Base-by-base conservation (phyloP, 2,797 vertebrate species). In the Sebastes flavidus region DNA sequence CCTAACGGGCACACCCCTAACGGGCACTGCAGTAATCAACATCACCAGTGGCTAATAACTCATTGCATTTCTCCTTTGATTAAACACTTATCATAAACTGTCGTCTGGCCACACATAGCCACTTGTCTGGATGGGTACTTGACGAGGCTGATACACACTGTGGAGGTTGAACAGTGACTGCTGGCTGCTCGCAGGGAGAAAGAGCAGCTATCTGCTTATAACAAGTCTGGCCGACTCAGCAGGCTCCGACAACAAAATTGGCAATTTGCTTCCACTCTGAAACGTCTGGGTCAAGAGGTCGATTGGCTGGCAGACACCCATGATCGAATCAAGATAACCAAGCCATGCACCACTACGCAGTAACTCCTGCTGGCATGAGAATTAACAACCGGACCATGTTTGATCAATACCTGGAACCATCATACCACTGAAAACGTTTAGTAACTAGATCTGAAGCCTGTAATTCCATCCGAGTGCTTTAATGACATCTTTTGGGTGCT, bases 221-320 rank as follows among this genome's bases (percentile, higher is more conserved):
- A 74, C 16, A 10, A 61, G 58, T 65, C 58, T 22, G 8, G 38
- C 55, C 55, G 10, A 46, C 75, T 88, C 87, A 72, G 81, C 65
- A 63, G 54, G 46, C 67, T 78, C 75, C 58, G 77, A 82, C 85
- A 82, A 65, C 66, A 80, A 78, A 87, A 88, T 76, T 81, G 84
- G 54, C 78, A 84, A 82, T 88, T 89, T 87, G 58, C 78, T 87
- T 80, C 79, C 65, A 6, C 49, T 86, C 38, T 70, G 60, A 73
- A 80, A 16, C 1, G 61, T 72, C 63, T 38, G 71, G 80, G 89
- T 87, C 81, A 60, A 69, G 81, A 82, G 84, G 83, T 68, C 38
- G 20, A 85, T 71, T 72, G 58, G 65, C 73, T 69, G 52, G 72
- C 42, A 27, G 77, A 69, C 75, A 18, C 67, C 58, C 46, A 7